Evolutionary conservation across 2,113 vertebrate species (phyloP), one percentile per base, ranked within the genome.

Genomic region (Erythrolamprus reginae): DNA sequence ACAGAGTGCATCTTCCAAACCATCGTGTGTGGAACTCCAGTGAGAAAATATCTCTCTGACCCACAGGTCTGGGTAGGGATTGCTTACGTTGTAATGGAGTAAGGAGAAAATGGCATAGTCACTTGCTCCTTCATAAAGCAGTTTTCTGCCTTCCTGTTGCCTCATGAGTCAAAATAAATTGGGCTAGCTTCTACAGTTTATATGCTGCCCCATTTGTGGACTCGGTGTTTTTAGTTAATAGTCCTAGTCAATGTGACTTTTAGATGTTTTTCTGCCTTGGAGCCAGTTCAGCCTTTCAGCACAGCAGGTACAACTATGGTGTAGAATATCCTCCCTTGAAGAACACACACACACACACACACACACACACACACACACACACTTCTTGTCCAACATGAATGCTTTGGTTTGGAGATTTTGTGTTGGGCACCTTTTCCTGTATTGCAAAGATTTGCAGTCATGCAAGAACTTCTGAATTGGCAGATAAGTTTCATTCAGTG

Each of bases 31-130:
- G 33, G 17, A 77, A 77, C 70, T 23, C 84, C 24, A 26, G 8
- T 48, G 28, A 10, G 23, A 24, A 23, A 55, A 6, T 42, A 42
- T 1, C 9, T 21, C 47, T 5, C 21, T 45, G 4, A 38, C 19
- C 2, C 0, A 7, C 6, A 15, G 15, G 13, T 24, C 19, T 15
- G 3, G 9, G 6, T 0, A 19, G 4, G 6, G 26, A 4, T 26
- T 10, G 12, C n/a, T 82, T 86, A 26, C 7, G 4, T 82, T 53
- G 5, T 24, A 3, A 28, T 19, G 45, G 65, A 28, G 4, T 45
- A 38, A 52, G 7, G 38, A 42, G 9, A 7, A 10, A 7, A 26
- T 15, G 21, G 1, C 33, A 38, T 19, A 17, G 15, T 38, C 65
- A 26, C 21, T 9, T 24, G 21, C 56, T 48, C 85, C 53, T 87